phyloP scores from a whole-genome alignment of 2,797 vertebrate genomes.

The Macroramphosus scolopax region DNA sequence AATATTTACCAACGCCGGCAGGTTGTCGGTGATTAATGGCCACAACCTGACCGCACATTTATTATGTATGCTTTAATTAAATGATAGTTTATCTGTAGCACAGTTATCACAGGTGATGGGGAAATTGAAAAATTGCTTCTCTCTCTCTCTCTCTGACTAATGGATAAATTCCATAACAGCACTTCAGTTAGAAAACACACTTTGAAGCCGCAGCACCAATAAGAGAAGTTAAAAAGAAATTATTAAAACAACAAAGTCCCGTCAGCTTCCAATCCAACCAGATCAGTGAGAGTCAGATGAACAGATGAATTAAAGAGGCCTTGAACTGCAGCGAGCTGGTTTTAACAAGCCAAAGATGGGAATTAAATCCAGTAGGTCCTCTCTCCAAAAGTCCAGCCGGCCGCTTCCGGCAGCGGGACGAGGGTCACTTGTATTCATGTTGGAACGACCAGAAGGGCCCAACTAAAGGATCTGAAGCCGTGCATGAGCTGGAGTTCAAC shows the following conservation, averaged over 20 bases:
- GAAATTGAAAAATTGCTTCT: slow-evolving; percentile 35
- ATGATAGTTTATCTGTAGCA: slow-evolving; percentile 39
- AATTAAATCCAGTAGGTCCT: slow-evolving; percentile 17
- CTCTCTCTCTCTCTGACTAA: slow-evolving; percentile 1
- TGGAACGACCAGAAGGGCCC: slow-evolving; percentile 31
- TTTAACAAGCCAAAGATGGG: slow-evolving; percentile 8
- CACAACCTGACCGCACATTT: slow-evolving; percentile 8
- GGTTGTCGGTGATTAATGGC: slow-evolving; percentile 22
- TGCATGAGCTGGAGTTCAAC: slow-evolving; percentile 22
- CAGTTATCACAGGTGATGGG: slow-evolving; percentile 29
- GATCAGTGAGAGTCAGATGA: too few species aligned
- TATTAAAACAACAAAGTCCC: not conserved
- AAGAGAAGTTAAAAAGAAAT: slow-evolving; percentile 5
- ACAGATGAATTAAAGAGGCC: not conserved
- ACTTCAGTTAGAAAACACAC: not conserved
- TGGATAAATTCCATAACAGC: slow-evolving; percentile 1
- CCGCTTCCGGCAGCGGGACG: slow-evolving; percentile 12
- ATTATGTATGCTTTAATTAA: slow-evolving; percentile 46
- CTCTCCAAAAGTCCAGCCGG: slow-evolving; percentile 22
- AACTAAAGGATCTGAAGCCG: slow-evolving; percentile 24
- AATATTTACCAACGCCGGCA: slow-evolving; percentile 23
- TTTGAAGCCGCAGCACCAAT: slow-evolving; percentile 10
- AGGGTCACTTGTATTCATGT: slow-evolving; percentile 43
- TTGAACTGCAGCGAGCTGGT: too few species aligned
- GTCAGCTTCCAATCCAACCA: too few species aligned